Evolutionary conservation across 2,888 invertebrate genomes (phyloP).

Genomic region (Tubulanus polymorphus): DNA sequence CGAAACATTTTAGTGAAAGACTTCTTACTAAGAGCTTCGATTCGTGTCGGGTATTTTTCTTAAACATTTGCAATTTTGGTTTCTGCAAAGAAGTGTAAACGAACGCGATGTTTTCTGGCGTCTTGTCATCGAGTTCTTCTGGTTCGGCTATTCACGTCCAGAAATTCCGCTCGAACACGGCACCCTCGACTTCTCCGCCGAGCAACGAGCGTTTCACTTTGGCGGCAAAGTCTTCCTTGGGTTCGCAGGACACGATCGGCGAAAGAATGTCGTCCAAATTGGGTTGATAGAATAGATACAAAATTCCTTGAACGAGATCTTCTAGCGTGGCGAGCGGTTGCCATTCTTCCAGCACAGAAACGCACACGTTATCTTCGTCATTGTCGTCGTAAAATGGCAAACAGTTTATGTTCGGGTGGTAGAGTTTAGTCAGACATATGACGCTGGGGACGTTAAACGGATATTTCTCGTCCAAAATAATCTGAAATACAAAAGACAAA

Average conservation of each 20-base stretch:
- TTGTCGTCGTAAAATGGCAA: neutral
- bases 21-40: too few relatives aligned
- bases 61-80: too few relatives aligned
- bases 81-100: too few relatives aligned
- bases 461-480: constrained; percentile 90
- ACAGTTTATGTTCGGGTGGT: constrained; percentile 92
- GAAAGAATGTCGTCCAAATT: constrained; percentile 34
- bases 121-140: too few relatives aligned
- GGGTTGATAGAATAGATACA: constrained; percentile 39
- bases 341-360: constrained; percentile 37
- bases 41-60: too few relatives aligned
- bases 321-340: constrained; percentile 26
- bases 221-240: constrained; percentile 21
- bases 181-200: constrained; percentile 29
- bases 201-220: constrained; percentile 28
- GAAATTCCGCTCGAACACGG: constrained; percentile 6
- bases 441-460: constrained; percentile 94
- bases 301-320: constrained; percentile 33
- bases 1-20: too few relatives aligned
- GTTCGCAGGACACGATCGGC: constrained; percentile 18
- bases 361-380: constrained; percentile 27
- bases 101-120: too few relatives aligned
- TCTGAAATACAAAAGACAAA: constrained; percentile 73
- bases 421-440: constrained; percentile 90
- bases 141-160: too few relatives aligned